These are phyloP conservation scores for Amblyjoppa fuscipennis DNA, from an alignment of 2,888 invertebrate genomes.

Conservation along the genomic window DNA sequence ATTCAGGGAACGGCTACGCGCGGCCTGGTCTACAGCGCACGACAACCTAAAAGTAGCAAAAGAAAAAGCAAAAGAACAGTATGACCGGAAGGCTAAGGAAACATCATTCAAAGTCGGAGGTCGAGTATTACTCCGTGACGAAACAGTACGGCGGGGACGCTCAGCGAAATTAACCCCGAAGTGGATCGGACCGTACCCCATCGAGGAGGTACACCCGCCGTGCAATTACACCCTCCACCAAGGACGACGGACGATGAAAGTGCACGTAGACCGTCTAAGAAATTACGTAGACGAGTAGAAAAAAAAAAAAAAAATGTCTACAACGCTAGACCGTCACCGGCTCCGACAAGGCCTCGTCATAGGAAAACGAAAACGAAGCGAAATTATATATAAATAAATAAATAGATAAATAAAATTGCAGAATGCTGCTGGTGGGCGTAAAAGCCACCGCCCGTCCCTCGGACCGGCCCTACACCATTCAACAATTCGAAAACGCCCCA, in stretches of 20 bases:
- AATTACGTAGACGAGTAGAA: neutral
- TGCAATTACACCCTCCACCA: no score
- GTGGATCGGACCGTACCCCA: conserved; percentile 7
- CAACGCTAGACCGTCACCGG: no score
- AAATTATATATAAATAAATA: no score
- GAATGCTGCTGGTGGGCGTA: neutral
- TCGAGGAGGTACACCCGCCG: neutral
- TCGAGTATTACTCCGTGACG: neutral
- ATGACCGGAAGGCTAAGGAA: neutral
- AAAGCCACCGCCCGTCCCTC: neutral
- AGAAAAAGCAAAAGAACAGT: neutral
- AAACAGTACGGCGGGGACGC: conserved; percentile 8
- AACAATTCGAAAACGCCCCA: neutral
- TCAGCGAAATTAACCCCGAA: conserved; percentile 9
- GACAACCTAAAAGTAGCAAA: no score
- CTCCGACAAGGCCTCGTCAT: no score
- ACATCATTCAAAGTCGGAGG: neutral
- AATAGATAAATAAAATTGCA: no score
- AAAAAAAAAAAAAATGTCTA: neutral
- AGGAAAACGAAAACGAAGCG: no score
- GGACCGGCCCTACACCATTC: no score
- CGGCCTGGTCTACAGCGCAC: no score
- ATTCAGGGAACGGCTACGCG: no score
- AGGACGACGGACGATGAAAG: neutral
- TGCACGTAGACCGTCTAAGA: neutral